Conservation (phyloP, 2,797 vertebrate species). For the Xerus rutilus region DNA sequence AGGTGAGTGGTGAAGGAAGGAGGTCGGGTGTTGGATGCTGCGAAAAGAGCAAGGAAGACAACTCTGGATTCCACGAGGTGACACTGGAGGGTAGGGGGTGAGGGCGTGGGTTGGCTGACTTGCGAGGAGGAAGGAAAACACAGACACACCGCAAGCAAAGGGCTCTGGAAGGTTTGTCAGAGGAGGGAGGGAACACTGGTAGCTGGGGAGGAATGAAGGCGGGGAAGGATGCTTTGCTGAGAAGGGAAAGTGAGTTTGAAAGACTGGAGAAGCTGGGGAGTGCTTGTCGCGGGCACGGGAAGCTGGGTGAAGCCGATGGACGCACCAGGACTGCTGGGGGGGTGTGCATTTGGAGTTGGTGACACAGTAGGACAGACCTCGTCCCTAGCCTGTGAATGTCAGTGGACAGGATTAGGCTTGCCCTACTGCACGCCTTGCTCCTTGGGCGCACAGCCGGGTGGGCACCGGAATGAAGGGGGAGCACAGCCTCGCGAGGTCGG, state of each 20-base stretch:
- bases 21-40: not conserved
- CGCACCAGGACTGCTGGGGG: accelerated
- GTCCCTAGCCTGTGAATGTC: not conserved
- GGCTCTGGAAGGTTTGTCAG: not conserved
- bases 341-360: accelerated
- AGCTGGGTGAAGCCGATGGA: not conserved
- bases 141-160: accelerated
- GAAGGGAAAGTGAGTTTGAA: not conserved
- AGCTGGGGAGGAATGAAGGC: not conserved
- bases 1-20: not conserved
- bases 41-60: not conserved
- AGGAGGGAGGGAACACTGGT: not conserved
- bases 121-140: not conserved
- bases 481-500: too few species aligned
- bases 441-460: not conserved
- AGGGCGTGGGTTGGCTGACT: not conserved
- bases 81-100: not conserved
- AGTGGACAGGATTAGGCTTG: too few species aligned
- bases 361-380: not conserved
- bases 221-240: not conserved
- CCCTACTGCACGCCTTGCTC: too few species aligned
- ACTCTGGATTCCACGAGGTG: not conserved
- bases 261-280: not conserved
- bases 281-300: too few species aligned
- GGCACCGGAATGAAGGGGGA: accelerated